Conservation (phyloP, 2,888 invertebrate species). For the Pegoplata infirma region DNA sequence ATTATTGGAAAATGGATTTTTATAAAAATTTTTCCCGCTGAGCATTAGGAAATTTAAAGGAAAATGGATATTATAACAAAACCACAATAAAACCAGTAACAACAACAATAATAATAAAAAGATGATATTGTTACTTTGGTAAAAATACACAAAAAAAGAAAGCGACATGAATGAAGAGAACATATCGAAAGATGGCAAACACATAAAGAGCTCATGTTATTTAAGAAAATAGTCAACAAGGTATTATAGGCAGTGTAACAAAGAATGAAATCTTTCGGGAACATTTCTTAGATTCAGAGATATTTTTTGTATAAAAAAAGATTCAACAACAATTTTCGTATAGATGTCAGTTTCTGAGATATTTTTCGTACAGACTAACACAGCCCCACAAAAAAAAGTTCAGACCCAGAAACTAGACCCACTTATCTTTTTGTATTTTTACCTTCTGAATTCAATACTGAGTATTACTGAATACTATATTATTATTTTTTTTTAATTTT, state of each 20-base stretch:
- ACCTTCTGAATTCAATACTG: too few species aligned
- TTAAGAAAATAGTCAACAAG: constrained; percentile 31
- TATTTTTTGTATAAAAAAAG: too few species aligned
- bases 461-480: too few species aligned
- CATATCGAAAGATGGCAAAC: neutral
- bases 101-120: neutral
- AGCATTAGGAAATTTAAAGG: constrained; percentile 34
- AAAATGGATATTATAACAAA: constrained; percentile 7
- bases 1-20: constrained; percentile 55
- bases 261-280: neutral
- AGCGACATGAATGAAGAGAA: neutral
- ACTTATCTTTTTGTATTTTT: too few species aligned
- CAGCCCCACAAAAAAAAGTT: too few species aligned
- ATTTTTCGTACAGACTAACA: too few species aligned
- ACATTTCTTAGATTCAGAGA: too few species aligned
- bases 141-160: neutral
- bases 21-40: constrained; percentile 46
- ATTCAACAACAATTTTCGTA: too few species aligned
- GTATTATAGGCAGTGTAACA: constrained; percentile 6
- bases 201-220: constrained; percentile 8
- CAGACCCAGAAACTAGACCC: too few species aligned
- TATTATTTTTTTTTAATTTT: too few species aligned
- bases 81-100: constrained; percentile 22
- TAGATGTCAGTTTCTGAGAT: too few species aligned
- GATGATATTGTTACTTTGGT: neutral